Base-by-base conservation (phyloP, 2,888 invertebrate species). In the Drosophila limbata region DNA sequence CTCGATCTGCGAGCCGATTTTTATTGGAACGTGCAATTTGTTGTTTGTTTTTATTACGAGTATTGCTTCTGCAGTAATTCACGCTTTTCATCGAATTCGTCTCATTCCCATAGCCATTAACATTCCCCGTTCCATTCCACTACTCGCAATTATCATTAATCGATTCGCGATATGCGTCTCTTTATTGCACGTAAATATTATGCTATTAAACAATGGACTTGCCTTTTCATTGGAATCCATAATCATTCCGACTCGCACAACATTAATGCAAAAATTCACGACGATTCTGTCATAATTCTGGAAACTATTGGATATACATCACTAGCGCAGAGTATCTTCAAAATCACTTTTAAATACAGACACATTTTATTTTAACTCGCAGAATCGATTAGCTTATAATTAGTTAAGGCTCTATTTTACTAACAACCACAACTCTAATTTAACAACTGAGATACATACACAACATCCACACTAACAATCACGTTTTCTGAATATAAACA, bases 41-140 rank as follows among this genome's bases (percentile, higher is more conserved):
- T 87, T 85, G 89, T 87, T 85, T 89, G 89, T 89, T 89, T 85
- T 85, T 56, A 74, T 89, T 87, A 56, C 55, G 55, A 44, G 44
- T 35, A 77, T 73, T 57, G 78, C 47, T 40, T 70, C 73, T 63
- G 66, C 73, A 64, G 70, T 67, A 71, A 74, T 72, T 81, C 63
- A 48, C 31, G 64, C 66, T 70, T 83, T 86, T 84, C 89, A 88
- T 70, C 81, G 77, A 81, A 84, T 53, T 70, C 68, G 31, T 81
- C 81, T 65, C 66, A 83, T 73, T 68, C 28, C 61, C 28, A 21
- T 21, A 39, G 10, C 13, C 31, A 61, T 47, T 78, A 70, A 57
- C 67, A 81, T 69, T 56, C 19, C 53, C 42, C 19, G 31, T 15
- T 21, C 60, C 53, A 59, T 67, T 77, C 47, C 45, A 40, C 42